Evolutionary conservation across 92 coral and sea anemone species (phyloP).

Genomic region (Muricea muricata): DNA sequence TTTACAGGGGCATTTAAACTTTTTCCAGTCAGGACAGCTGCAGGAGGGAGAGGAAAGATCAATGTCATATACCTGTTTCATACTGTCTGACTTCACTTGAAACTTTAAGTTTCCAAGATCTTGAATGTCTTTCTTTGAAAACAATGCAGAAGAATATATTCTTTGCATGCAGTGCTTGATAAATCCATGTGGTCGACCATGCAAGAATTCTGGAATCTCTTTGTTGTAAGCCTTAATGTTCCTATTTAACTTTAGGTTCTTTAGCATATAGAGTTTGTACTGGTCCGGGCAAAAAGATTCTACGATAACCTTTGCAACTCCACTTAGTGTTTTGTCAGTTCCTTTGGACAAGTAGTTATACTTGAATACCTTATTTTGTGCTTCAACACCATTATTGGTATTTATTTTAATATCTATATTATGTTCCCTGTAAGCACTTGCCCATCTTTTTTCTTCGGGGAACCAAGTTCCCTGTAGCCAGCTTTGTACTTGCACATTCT

Average conservation of each 20-base stretch:
- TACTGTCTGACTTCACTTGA: constrained; percentile 30
- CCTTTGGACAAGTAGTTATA: constrained; percentile 45
- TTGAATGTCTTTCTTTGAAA: not conserved
- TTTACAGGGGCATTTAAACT: constrained; percentile 45
- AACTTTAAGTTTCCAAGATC: constrained; percentile 35
- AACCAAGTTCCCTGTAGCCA: constrained; percentile 24
- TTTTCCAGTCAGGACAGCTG: constrained; percentile 47
- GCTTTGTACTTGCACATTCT: constrained; percentile 20
- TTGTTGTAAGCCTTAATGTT: constrained; percentile 35
- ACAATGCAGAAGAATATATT: constrained; percentile 37
- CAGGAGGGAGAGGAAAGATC: constrained; percentile 28
- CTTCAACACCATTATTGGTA: constrained; percentile 17
- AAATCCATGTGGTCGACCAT: constrained; percentile 44
- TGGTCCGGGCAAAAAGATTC: constrained; percentile 44
- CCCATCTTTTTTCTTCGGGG: constrained; percentile 18
- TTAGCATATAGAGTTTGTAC: constrained; percentile 29
- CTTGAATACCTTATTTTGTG: constrained; percentile 34
- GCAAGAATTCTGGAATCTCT: constrained; percentile 41
- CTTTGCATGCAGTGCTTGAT: constrained; percentile 35
- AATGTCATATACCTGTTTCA: not conserved
- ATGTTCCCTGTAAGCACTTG: constrained; percentile 14
- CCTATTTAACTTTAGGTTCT: constrained; percentile 38
- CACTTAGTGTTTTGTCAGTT: constrained; percentile 49
- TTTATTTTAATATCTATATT: not conserved
- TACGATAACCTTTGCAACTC: constrained; percentile 29